Conservation (phyloP, 1,140 invertebrate species). For the Vollenhovia emeryi region DNA sequence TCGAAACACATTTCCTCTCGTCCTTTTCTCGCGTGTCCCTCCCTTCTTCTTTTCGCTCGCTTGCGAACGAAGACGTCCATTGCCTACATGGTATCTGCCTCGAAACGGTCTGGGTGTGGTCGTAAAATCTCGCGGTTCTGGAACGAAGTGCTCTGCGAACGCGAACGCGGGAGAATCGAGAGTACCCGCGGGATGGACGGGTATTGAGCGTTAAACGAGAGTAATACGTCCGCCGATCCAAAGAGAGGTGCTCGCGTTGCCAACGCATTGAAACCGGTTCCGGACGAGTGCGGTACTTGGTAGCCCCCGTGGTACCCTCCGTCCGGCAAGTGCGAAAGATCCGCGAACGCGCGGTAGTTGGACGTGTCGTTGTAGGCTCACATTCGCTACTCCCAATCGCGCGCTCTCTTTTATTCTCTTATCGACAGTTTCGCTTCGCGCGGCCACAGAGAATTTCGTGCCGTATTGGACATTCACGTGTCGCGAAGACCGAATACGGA, state of each 20-base stretch:
- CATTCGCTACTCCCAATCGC: background rate
- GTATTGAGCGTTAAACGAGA: slow-evolving; percentile 66
- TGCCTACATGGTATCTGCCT: slow-evolving; percentile 60
- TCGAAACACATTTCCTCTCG: background rate
- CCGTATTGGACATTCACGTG: background rate
- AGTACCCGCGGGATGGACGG: slow-evolving; percentile 45
- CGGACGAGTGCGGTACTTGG: slow-evolving; percentile 76
- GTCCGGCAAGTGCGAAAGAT: slow-evolving; percentile 77
- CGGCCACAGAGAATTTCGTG: background rate
- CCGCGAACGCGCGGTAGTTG: slow-evolving; percentile 54
- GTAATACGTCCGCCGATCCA: slow-evolving; percentile 32
- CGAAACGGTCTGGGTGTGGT: slow-evolving; percentile 60
- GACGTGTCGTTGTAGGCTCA: background rate
- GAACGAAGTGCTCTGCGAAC: slow-evolving; percentile 2
- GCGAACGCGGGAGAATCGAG: slow-evolving; percentile 11
- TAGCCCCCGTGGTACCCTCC: slow-evolving; percentile 67
- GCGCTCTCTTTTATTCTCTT: background rate
- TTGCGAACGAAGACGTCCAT: slow-evolving; percentile 45
- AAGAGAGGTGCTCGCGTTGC: slow-evolving; percentile 73
- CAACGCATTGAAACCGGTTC: slow-evolving; percentile 80
- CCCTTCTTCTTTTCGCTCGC: background rate
- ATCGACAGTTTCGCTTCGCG: slow-evolving; percentile 1
- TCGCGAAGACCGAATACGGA: background rate
- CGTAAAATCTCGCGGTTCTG: slow-evolving; percentile 54
- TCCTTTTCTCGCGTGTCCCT: background rate